A percentile compares a stretch with the other conserved stretches of the same genome.
phyloP scores from a whole-genome alignment of 53 echinoderm and acorn worm genomes.

The Antedon mediterranea region DNA sequence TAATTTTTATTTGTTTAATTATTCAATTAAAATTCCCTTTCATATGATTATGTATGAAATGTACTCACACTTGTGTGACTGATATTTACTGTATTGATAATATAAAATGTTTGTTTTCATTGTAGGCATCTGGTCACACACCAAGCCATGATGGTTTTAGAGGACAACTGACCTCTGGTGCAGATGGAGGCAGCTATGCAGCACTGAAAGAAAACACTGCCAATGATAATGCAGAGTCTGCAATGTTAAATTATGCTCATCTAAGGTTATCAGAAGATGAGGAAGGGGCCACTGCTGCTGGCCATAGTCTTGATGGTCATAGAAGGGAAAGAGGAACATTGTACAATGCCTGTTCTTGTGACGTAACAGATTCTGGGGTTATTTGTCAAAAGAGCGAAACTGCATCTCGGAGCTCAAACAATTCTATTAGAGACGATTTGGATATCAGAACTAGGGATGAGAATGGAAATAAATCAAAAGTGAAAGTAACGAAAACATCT shows the following conservation, averaged over 20 bases:
- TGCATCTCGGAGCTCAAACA: neutral
- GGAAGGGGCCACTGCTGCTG: slow-evolving; percentile 14
- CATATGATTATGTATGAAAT: no score
- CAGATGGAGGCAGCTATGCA: neutral
- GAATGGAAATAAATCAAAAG: slow-evolving; percentile 24
- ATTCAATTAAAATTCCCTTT: no score
- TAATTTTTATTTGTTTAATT: no score
- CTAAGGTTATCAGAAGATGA: slow-evolving; percentile 57
- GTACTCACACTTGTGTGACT: no score
- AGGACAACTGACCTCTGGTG: neutral
- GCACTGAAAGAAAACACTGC: neutral
- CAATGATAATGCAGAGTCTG: neutral
- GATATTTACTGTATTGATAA: no score
- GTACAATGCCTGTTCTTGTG: neutral
- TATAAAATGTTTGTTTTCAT: neutral
- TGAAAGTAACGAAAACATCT: neutral
- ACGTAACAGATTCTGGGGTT: neutral
- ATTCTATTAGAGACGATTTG: neutral
- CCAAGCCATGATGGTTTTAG: neutral
- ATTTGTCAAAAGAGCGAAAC: neutral
- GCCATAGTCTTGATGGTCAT: neutral
- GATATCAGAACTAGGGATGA: slow-evolving; percentile 15
- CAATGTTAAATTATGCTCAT: slow-evolving; percentile 56
- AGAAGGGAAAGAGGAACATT: neutral
- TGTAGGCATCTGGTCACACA: neutral